Conservation (phyloP, 1,140 invertebrate species). For the Vanessa tameamea region DNA sequence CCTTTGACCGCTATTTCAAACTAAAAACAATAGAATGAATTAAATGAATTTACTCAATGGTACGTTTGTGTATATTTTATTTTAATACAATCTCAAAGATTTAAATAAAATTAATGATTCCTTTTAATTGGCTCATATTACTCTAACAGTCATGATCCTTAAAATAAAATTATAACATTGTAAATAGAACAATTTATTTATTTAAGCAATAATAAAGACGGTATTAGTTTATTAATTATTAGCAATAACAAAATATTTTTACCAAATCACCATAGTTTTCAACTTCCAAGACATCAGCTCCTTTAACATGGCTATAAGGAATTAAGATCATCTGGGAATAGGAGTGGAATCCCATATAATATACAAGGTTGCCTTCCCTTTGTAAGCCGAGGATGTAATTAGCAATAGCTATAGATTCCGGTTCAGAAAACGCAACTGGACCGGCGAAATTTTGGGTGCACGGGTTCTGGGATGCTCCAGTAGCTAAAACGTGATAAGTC, state of each 20-base stretch:
- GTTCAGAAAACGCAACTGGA: conserved; percentile 37
- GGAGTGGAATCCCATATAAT: conserved; percentile 41
- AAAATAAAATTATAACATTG: too few species aligned
- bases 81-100: too few species aligned
- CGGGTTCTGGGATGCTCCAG: conserved; percentile 41
- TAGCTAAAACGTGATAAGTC: conserved; percentile 15
- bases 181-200: too few species aligned
- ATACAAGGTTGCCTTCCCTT: conserved; percentile 29
- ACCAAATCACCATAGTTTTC: conserved; percentile 41
- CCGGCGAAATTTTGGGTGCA: conserved; percentile 40
- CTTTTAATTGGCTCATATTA: too few species aligned
- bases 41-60: not conserved
- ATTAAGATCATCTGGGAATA: conserved; percentile 42
- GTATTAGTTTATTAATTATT: too few species aligned
- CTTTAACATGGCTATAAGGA: conserved; percentile 38
- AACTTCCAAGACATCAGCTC: conserved; percentile 32
- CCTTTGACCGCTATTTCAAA: conserved; percentile 69
- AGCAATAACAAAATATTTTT: not conserved
- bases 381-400: conserved; percentile 37
- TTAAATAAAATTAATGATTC: too few species aligned
- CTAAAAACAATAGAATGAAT: conserved; percentile 41
- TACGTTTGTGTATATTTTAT: too few species aligned
- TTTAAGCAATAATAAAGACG: too few species aligned
- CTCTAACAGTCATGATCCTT: too few species aligned
- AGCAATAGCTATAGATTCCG: conserved; percentile 35